Evolutionary conservation across 2,888 invertebrate genomes (phyloP).

Genomic region (Acrobasis repandana): DNA sequence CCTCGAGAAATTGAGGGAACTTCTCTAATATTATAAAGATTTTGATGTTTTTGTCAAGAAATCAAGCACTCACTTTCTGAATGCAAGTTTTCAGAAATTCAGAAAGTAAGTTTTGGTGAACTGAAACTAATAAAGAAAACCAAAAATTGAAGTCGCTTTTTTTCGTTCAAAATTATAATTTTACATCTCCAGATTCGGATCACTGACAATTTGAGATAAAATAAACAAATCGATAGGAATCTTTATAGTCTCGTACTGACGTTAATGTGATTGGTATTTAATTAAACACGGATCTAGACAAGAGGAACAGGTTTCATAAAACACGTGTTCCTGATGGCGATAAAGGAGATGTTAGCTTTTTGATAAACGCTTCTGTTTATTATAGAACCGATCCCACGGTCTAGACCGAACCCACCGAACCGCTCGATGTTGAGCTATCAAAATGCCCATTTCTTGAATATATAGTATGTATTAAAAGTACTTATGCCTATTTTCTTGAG

Average conservation of each 20-base stretch:
- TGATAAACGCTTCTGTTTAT: slow-evolving; percentile 1
- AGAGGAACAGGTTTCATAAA: slow-evolving; percentile 12
- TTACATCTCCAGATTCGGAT: neutral
- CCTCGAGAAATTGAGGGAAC: too few species aligned
- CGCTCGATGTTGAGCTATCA: neutral
- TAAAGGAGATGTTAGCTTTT: neutral
- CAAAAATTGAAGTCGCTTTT: too few species aligned
- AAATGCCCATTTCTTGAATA: neutral
- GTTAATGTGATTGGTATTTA: slow-evolving; percentile 15
- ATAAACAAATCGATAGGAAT: slow-evolving; percentile 19
- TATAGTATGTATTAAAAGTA: too few species aligned
- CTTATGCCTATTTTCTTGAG: too few species aligned
- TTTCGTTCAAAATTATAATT: too few species aligned
- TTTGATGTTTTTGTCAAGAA: too few species aligned
- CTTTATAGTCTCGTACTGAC: slow-evolving; percentile 10
- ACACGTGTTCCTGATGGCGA: slow-evolving; percentile 4
- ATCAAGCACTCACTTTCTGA: too few species aligned
- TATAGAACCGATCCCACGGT: neutral
- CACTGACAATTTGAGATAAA: slow-evolving; percentile 5
- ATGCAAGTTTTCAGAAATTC: too few species aligned
- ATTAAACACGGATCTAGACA: slow-evolving; percentile 19
- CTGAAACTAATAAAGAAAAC: too few species aligned
- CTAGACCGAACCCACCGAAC: neutral
- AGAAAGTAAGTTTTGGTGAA: too few species aligned
- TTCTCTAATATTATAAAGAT: too few species aligned